Base-by-base conservation (phyloP, 1,140 invertebrate species). In the Drosophila watanabei region DNA sequence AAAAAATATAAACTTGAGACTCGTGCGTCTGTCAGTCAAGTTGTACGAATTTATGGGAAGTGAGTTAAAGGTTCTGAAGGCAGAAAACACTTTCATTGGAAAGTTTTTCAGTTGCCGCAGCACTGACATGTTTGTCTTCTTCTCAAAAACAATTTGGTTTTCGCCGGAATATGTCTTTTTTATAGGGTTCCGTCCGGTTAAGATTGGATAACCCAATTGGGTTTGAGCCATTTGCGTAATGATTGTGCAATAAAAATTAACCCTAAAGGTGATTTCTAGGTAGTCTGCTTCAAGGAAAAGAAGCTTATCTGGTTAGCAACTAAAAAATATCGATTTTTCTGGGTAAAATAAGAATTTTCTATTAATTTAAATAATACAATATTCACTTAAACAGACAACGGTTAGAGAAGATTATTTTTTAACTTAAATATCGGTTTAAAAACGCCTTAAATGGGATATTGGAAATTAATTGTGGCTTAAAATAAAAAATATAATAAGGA, bases 21-120 rank as follows among this genome's bases (percentile, higher is more conserved):
- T 48, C 61, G 62, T 81, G 69, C 62, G 73, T 80, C 75, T 82
- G 66, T 88, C 84, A 84, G 84, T 88, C 65, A 88, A 89, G 24
- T 54, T 86, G 71, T 68, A 89, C 68, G 82, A 86, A 90, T 89
- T 89, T 89, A 83, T 76, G 61, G 59, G 69, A 68, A 79, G 75
- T 76, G 62, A 30, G 39, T 45, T 57, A 68, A 45, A 68, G 52
- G 58, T 63, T 64, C 72, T 51, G 37, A 39, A n/a, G 45, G 70
- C 61, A 61, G 6, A 51, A 52, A 52, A 76, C 59, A 77, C 78
- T 90, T 85, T 80, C 85, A 82, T 82, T 79, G 79, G 70, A 88
- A 79, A 88, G 63, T 79, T 89, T 89, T 82, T 77, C 28, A 45
- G 18, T 18, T 11, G 35, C 39, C 48, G 60, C 62, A 20, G n/a